Percentiles rank a stretch among this genome's conserved stretches.
phyloP scores from a whole-genome alignment of 2,888 invertebrate genomes.

The Nesidiocoris tenuis region DNA sequence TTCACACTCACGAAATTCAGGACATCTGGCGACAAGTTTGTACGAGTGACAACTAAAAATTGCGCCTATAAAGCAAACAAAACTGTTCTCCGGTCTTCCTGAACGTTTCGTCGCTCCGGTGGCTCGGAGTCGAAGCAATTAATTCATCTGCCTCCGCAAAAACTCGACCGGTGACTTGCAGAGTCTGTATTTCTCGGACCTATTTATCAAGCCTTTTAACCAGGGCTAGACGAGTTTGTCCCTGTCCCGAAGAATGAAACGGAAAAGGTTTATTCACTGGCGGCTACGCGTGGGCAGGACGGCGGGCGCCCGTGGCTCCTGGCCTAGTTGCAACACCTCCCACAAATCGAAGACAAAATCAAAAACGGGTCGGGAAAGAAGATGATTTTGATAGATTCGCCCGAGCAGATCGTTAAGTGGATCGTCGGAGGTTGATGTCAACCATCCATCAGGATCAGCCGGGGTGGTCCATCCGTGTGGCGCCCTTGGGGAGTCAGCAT shows the following conservation, averaged over 20 bases:
- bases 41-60: background rate
- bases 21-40: background rate
- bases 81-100: background rate
- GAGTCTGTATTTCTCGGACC: background rate
- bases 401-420: background rate
- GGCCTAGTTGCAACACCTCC: background rate
- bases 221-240: background rate
- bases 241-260: background rate
- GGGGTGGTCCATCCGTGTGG: too few species aligned
- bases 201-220: background rate
- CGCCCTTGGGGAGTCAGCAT: too few species aligned
- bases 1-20: too few species aligned
- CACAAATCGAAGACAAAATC: background rate
- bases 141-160: background rate
- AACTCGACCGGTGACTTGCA: background rate
- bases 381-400: background rate
- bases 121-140: background rate
- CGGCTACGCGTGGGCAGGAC: background rate
- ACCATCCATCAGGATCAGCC: background rate
- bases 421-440: background rate
- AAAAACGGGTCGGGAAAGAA: background rate
- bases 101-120: background rate
- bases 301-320: background rate
- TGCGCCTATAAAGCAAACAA: background rate
- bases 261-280: background rate